Conservation (phyloP, 2,113 vertebrate genomes). For the Barnardius zonarius region DNA sequence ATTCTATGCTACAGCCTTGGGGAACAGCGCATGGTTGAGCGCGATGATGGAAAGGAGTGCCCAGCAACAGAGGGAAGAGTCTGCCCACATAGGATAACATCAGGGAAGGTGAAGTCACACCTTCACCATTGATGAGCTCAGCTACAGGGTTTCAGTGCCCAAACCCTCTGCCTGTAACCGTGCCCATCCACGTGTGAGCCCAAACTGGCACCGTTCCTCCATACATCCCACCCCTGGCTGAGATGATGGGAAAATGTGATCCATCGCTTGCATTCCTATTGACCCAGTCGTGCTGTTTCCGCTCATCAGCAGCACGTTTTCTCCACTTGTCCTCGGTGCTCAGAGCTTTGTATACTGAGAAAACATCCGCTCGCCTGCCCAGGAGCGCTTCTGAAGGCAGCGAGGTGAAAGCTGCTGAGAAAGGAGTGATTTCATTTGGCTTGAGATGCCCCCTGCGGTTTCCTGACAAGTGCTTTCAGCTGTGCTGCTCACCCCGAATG, state of each 20-base stretch:
- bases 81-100: neutral
- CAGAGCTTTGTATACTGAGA: conserved; percentile 45
- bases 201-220: neutral
- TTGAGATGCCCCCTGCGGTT: neutral
- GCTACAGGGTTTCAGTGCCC: neutral
- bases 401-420: conserved; percentile 46
- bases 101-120: neutral
- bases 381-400: conserved; percentile 12
- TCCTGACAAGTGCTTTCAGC: neutral
- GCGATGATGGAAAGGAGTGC: neutral
- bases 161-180: neutral
- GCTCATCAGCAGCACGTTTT: conserved; percentile 54
- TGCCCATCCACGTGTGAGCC: neutral
- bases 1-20: neutral
- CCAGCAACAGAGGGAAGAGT: neutral
- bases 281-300: conserved; percentile 39
- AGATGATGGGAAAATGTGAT: conserved; percentile 43
- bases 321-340: neutral
- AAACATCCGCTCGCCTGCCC: conserved; percentile 50
- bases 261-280: conserved; percentile 41
- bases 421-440: conserved; percentile 2
- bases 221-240: neutral
- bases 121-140: neutral
- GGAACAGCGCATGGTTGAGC: neutral
- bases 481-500: neutral